These are phyloP conservation scores for Alexandromys fortis DNA, from an alignment of 2,113 vertebrate genomes.

Conservation along the genomic window DNA sequence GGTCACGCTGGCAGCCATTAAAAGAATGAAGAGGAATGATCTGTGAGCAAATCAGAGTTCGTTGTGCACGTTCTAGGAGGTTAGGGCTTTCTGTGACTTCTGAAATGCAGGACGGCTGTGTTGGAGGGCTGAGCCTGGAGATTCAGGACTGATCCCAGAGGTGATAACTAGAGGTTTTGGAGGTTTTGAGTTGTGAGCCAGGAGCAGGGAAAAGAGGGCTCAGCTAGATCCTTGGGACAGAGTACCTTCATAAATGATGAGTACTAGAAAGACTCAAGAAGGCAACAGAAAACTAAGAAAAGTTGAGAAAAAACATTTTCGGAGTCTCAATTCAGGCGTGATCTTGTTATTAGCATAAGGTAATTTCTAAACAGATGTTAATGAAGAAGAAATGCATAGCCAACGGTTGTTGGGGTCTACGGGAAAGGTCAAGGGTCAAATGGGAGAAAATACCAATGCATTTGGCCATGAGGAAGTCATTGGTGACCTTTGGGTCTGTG, in stretches of 20 bases:
- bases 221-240: not conserved
- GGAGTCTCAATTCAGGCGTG: not conserved
- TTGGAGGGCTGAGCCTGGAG: not conserved
- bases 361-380: conserved; percentile 45
- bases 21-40: not conserved
- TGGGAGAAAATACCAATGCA: conserved; percentile 61
- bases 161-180: not conserved
- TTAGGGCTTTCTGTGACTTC: not conserved
- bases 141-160: not conserved
- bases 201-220: not conserved
- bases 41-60: conserved; percentile 16
- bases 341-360: not conserved
- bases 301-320: not conserved
- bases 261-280: not conserved
- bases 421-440: conserved; percentile 18
- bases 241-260: not conserved
- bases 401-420: not conserved
- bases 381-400: conserved; percentile 33
- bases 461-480: conserved; percentile 74
- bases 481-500: conserved; percentile 75
- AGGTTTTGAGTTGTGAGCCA: not conserved
- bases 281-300: not conserved
- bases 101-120: not conserved
- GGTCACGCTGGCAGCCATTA: not conserved
- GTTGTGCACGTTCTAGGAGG: not conserved